Conservation (phyloP, 37 sponge, comb jelly and placozoan species). For the Tethya wilhelma region DNA sequence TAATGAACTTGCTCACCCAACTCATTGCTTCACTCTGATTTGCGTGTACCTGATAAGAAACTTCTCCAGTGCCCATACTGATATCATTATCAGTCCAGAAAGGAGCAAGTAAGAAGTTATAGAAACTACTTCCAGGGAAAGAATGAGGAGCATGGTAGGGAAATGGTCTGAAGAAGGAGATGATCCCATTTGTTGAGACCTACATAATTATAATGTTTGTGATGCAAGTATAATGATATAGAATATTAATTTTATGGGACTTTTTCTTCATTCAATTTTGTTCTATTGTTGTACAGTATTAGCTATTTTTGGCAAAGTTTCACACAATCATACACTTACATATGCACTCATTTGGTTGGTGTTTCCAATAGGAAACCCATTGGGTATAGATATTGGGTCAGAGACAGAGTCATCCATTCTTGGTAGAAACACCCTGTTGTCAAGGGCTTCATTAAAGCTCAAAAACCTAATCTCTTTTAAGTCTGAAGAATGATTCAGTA, state of each 20-base stretch:
- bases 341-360: constrained; percentile 7
- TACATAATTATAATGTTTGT: too few relatives aligned
- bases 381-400: not conserved
- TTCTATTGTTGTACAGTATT: too few relatives aligned
- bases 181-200: constrained; percentile 8
- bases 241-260: too few relatives aligned
- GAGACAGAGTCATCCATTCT: not conserved
- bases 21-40: not conserved
- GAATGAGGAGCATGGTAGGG: not conserved
- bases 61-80: constrained; percentile 1
- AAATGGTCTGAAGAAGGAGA: constrained; percentile 11
- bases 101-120: constrained; percentile 20
- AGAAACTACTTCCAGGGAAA: not conserved
- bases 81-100: constrained; percentile 37
- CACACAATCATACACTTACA: constrained; percentile 12
- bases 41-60: constrained; percentile 27
- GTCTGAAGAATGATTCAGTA: not conserved
- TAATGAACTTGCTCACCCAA: constrained; percentile 22
- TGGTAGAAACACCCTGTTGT: constrained; percentile 10
- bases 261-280: too few relatives aligned
- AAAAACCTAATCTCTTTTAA: too few relatives aligned
- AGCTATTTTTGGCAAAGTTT: too few relatives aligned
- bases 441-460: not conserved
- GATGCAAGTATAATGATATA: too few relatives aligned
- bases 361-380: constrained; percentile 12